These are phyloP conservation scores for Drosophila lutescens DNA, from an alignment of 2,888 invertebrate species.

Conservation along the genomic window DNA sequence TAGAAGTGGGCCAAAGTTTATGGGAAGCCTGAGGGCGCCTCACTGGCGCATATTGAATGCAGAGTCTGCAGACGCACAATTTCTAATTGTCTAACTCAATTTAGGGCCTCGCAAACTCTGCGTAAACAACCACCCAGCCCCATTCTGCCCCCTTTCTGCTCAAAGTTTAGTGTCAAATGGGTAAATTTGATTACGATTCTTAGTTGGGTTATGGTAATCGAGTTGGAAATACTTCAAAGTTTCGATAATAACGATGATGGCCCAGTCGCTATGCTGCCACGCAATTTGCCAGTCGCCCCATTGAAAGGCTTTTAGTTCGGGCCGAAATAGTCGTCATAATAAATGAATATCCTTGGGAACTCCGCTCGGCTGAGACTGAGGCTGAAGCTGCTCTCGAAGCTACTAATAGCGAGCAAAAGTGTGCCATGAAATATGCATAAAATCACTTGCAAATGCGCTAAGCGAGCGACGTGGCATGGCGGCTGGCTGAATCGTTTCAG, in stretches of 20 bases:
- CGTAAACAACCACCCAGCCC: conserved; percentile 20
- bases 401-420: conserved; percentile 44
- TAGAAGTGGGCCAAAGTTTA: conserved; percentile 11
- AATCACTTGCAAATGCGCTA: conserved; percentile 49
- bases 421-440: conserved; percentile 65
- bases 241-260: conserved; percentile 41
- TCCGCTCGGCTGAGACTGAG: conserved; percentile 7
- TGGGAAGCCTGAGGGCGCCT: conserved; percentile 12
- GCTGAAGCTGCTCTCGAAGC: conserved; percentile 15
- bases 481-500: conserved; percentile 19
- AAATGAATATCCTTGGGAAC: conserved; percentile 14
- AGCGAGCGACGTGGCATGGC: conserved; percentile 36
- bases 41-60: conserved; percentile 54
- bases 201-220: conserved; percentile 77
- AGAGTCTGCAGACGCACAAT: conserved; percentile 61
- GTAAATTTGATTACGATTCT: conserved; percentile 74
- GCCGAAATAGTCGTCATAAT: conserved; percentile 33
- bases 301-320: conserved; percentile 31
- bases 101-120: conserved; percentile 41
- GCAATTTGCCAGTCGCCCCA: conserved; percentile 10
- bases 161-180: conserved; percentile 77
- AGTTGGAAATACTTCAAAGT: conserved; percentile 77
- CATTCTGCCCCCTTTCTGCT: conserved; percentile 1
- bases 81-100: conserved; percentile 79
- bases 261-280: conserved; percentile 13